phyloP scores from a whole-genome alignment of 2,113 vertebrate genomes.

The Sebastes schlegelii region DNA sequence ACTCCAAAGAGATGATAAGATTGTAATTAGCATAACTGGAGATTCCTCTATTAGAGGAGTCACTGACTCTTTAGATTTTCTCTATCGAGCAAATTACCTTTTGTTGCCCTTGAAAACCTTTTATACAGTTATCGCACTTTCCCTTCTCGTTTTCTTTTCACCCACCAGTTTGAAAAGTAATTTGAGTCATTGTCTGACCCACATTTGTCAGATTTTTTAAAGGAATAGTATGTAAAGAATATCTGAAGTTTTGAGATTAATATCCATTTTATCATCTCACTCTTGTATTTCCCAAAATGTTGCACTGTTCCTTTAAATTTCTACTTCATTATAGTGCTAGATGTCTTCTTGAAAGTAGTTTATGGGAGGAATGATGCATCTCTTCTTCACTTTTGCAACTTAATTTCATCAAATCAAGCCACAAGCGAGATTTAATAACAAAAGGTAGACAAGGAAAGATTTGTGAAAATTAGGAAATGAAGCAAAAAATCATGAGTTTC shows the following conservation, averaged over 20 bases:
- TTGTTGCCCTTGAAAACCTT: conserved; percentile 20
- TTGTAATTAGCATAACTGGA: conserved; percentile 9
- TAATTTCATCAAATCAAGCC: background rate
- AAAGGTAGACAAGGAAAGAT: background rate
- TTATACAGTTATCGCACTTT: background rate
- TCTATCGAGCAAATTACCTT: conserved; percentile 7
- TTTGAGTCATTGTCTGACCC: background rate
- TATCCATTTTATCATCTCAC: no score
- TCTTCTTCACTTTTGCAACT: background rate
- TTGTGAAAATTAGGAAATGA: background rate
- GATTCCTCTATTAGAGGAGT: conserved; percentile 12
- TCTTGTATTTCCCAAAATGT: no score
- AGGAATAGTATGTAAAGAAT: background rate
- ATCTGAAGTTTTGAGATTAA: no score
- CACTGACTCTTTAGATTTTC: background rate
- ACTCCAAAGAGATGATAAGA: conserved; percentile 48
- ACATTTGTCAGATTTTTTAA: background rate
- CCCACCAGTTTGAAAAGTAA: background rate
- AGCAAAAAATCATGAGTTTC: background rate
- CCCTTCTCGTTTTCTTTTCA: conserved; percentile 1
- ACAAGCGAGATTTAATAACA: background rate
- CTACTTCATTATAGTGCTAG: no score
- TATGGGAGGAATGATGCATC: background rate
- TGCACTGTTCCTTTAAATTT: no score
- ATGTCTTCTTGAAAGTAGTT: no score